A percentile compares a stretch with the other conserved stretches of the same genome.
Conservation (phyloP, 1,140 invertebrate genomes). For the Pseudomyrmex sp. region DNA sequence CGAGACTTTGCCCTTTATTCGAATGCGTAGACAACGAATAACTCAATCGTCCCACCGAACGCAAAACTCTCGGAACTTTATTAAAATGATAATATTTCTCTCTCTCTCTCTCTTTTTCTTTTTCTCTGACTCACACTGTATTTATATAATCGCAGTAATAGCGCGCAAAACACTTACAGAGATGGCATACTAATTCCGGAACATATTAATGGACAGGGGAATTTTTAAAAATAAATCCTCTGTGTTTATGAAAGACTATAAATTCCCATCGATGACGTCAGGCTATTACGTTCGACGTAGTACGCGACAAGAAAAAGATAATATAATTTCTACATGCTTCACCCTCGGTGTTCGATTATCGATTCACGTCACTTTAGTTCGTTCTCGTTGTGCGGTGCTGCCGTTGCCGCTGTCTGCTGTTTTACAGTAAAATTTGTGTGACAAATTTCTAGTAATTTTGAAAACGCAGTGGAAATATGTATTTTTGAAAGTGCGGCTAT, state of each 20-base stretch:
- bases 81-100: conserved; percentile 11
- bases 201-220: conserved; percentile 27
- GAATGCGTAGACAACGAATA: neutral
- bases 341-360: conserved; percentile 70
- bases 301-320: conserved; percentile 74
- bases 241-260: conserved; percentile 59
- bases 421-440: conserved; percentile 69
- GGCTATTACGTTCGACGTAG: conserved; percentile 71
- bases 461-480: neutral
- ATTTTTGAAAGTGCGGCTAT: no score
- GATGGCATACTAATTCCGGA: neutral
- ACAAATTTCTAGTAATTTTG: conserved; percentile 67
- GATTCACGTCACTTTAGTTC: conserved; percentile 71
- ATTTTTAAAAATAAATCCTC: conserved; percentile 54
- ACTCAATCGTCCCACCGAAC: neutral
- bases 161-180: neutral
- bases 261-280: conserved; percentile 71
- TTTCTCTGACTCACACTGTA: neutral
- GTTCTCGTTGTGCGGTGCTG: conserved; percentile 55
- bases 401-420: conserved; percentile 18
- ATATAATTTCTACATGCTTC: conserved; percentile 73
- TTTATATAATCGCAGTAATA: neutral
- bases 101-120: neutral
- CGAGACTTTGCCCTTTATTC: conserved; percentile 20
- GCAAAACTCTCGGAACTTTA: neutral